Evolutionary conservation across 2,113 vertebrate species (phyloP).

Genomic region (Pontoporia blainvillei): DNA sequence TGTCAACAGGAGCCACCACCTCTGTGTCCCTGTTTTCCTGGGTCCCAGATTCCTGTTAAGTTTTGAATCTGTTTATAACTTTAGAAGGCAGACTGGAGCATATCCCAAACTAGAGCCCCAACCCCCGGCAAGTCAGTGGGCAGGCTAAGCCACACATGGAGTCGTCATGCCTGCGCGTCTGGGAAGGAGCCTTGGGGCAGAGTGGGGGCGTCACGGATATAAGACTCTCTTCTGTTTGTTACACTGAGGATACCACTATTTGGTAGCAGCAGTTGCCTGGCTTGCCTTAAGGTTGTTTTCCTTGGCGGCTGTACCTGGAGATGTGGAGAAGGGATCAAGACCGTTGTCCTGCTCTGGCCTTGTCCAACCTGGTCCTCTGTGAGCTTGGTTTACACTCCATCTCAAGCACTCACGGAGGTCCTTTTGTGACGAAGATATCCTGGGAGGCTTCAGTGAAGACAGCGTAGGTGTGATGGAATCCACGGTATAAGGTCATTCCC

Average conservation of each 20-base stretch:
- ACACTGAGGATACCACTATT: not conserved
- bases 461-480: not conserved
- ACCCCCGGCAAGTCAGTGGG: no score
- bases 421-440: not conserved
- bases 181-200: not conserved
- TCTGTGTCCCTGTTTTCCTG: not conserved
- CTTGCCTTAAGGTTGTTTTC: not conserved
- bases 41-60: not conserved
- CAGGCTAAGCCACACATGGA: not conserved
- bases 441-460: not conserved
- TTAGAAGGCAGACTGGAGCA: not conserved
- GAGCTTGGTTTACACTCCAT: not conserved
- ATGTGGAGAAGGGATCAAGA: not conserved
- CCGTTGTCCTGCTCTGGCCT: accelerated
- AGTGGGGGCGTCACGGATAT: accelerated
- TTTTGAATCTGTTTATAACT: not conserved
- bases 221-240: not conserved
- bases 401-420: not conserved
- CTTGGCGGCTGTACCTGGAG: not conserved
- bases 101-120: not conserved
- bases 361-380: not conserved
- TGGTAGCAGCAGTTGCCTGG: not conserved
- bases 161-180: accelerated
- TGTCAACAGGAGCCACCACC: not conserved
- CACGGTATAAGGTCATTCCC: not conserved